A percentile compares a stretch with the other conserved stretches of the same genome.
phyloP scores from a whole-genome alignment of 2,113 vertebrate genomes.

The Gila orcuttii region DNA sequence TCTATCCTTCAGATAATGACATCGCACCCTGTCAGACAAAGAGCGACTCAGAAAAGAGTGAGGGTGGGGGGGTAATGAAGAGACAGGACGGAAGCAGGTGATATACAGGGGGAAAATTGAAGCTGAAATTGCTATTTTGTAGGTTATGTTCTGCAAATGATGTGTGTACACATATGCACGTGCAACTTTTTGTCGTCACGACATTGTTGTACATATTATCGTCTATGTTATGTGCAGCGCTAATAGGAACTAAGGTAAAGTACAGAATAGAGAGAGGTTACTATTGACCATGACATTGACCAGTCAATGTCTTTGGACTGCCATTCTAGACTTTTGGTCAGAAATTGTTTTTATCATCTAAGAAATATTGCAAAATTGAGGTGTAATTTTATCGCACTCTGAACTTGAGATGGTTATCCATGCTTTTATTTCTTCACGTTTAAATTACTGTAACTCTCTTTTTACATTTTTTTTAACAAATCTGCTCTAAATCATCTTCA shows the following conservation, averaged over 20 bases:
- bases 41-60: constrained; percentile 38
- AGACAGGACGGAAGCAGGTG: neutral
- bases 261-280: neutral
- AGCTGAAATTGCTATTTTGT: constrained; percentile 31
- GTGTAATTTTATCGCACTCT: too few species aligned
- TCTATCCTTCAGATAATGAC: constrained; percentile 58
- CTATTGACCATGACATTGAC: too few species aligned
- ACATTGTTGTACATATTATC: constrained; percentile 17
- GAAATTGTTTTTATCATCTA: too few species aligned
- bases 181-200: neutral
- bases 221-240: neutral
- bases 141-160: constrained; percentile 36
- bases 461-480: too few species aligned
- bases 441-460: too few species aligned
- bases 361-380: too few species aligned
- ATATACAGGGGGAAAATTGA: constrained; percentile 23
- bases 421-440: too few species aligned
- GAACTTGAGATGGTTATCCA: too few species aligned
- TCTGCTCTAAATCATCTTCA: too few species aligned
- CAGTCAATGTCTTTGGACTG: too few species aligned
- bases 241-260: neutral
- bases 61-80: constrained; percentile 16
- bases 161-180: constrained; percentile 28
- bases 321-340: too few species aligned
- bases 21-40: constrained; percentile 56